These are phyloP conservation scores for Synanthedon formicaeformis DNA, from an alignment of 2,888 invertebrate genomes.

Conservation along the genomic window DNA sequence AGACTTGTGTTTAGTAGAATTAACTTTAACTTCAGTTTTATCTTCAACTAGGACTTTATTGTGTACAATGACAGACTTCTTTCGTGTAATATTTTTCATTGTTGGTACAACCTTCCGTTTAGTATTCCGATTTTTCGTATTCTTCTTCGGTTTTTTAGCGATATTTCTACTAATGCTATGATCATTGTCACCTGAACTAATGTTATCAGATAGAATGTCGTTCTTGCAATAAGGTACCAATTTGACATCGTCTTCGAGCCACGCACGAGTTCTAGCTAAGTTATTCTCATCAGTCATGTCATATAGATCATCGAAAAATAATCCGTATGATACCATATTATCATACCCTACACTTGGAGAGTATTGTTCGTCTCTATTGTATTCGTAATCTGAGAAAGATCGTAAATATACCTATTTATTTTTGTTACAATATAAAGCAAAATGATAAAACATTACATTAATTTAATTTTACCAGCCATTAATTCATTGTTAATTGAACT, in stretches of 20 bases:
- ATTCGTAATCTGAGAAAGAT: background rate
- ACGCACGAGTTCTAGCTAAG: conserved; percentile 31
- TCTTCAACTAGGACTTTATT: background rate
- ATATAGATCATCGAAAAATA: conserved; percentile 4
- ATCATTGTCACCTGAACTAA: conserved; percentile 6
- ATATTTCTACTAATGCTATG: conserved; percentile 1
- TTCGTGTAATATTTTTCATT: background rate
- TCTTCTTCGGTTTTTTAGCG: background rate
- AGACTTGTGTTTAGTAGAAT: conserved; percentile 2
- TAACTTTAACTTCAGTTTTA: background rate
- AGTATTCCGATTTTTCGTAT: too few relatives aligned
- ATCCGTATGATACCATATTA: background rate
- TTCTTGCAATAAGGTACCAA: conserved; percentile 16
- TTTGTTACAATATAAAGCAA: too few relatives aligned
- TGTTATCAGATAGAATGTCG: conserved; percentile 12
- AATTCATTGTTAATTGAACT: conserved; percentile 19
- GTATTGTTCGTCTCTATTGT: background rate
- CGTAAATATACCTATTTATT: background rate
- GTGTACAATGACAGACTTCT: background rate
- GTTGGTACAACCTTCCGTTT: background rate
- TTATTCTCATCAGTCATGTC: conserved; percentile 13
- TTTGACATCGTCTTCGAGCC: conserved; percentile 31
- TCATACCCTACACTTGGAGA: background rate
- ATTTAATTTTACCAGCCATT: background rate
- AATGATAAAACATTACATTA: too few relatives aligned